A percentile compares a stretch with the other conserved stretches of the same genome.
Conservation (phyloP, 1,140 invertebrate species). For the Eupeodes corollae region DNA sequence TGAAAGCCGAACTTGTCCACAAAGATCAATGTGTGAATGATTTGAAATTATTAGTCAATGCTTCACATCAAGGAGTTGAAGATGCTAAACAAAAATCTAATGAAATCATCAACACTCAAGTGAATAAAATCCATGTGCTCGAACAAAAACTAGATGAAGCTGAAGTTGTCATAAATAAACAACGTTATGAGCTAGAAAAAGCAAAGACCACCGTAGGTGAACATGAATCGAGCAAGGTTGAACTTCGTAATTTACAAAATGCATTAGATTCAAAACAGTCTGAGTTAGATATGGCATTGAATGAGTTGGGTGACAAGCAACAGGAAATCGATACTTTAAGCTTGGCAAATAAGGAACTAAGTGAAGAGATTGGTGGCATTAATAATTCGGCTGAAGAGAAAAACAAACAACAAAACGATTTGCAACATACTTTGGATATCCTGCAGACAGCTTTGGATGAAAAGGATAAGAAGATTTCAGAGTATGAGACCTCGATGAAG, state of each 20-base stretch:
- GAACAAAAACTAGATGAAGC: constrained; percentile 32
- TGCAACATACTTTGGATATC: constrained; percentile 11
- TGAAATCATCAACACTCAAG: constrained; percentile 22
- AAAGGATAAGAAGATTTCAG: constrained; percentile 23
- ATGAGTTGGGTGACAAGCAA: constrained; percentile 7
- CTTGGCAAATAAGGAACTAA: constrained; percentile 4
- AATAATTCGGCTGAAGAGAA: constrained; percentile 5
- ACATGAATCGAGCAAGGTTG: constrained; percentile 24
- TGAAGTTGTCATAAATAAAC: constrained; percentile 27
- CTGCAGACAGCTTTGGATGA: constrained; percentile 5
- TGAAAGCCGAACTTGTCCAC: constrained; percentile 8
- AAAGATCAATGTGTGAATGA: constrained; percentile 1
- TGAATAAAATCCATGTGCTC: constrained; percentile 16
- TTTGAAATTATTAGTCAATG: constrained; percentile 18
- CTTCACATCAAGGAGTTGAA: constrained; percentile 11
- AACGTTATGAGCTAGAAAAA: constrained; percentile 29
- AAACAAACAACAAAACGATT: constrained; percentile 12
- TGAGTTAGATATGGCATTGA: constrained; percentile 16
- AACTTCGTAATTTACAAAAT: constrained; percentile 25
- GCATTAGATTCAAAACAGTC: constrained; percentile 20
- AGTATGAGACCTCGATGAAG: constrained; percentile 17
- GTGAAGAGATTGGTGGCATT: constrained; percentile 6
- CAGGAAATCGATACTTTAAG: constrained; percentile 9
- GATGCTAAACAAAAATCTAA: constrained; percentile 25
- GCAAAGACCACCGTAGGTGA: constrained; percentile 25